Base-by-base conservation (phyloP, 2,113 vertebrate genomes). In the Anolis sagrei region DNA sequence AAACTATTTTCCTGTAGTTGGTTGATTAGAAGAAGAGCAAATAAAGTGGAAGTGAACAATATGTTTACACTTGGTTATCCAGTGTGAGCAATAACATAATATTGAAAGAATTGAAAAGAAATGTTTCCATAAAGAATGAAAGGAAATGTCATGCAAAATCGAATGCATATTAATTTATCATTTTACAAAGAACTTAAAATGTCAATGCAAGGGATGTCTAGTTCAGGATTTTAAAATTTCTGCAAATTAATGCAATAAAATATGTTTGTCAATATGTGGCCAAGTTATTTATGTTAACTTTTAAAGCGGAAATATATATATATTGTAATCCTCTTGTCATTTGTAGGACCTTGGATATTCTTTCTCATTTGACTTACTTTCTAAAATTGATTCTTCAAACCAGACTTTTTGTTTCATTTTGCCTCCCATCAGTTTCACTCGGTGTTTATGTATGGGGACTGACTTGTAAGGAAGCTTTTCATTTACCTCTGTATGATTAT, bases 361-460 rank as follows among this genome's bases (percentile, higher is more conserved):
- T 88, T 86, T 78, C 89, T 58, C n/a, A 84, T 86, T 86, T 68
- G 83, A 0, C 91, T 90, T 44, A 85, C 34, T 92, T 85, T 81
- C 9, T 34, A 73, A 39, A 14, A 2, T 84, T 0, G 0, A 36
- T 76, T 78, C 0, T 39, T 29, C 18, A 62, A 83, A 78, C 90
- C 91, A 79, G 92, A 89, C 88, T 74, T 89, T 90, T 16, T 92
- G 92, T 94, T 86, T 32, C 81, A 86, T 89, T 79, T 94, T 91
- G 88, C 89, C 86, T 91, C 80, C 85, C 13, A 58, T 86, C 86
- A 90, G 51, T 90, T 92, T 91, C 85, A 87, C 89, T 90, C 89
- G 91, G 91, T 87, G 85, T 94, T 94, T 88, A 85, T 92, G 91
- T 87, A 75, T 90, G 85, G 83, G 84, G 74, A 77, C 74, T 83